Evolutionary conservation across 37 sponge, comb jelly and placozoan species (phyloP).

Genomic region (Agelas oroides): DNA sequence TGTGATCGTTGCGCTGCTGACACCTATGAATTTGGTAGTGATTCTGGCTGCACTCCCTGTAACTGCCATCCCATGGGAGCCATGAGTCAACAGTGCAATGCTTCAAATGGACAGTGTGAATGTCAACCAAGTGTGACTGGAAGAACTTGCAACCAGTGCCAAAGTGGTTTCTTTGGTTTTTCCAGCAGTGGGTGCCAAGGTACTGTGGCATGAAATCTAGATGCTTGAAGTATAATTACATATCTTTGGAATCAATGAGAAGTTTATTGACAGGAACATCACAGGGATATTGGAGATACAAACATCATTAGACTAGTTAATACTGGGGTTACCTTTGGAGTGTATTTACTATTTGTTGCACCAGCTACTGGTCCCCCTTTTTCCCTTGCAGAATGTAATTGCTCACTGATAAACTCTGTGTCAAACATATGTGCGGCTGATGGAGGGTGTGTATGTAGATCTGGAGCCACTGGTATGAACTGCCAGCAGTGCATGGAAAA

Average conservation of each 20-base stretch:
- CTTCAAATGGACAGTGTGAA: conserved; percentile 70
- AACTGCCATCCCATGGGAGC: conserved; percentile 80
- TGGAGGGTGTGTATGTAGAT: conserved; percentile 16
- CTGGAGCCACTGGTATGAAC: conserved; percentile 15
- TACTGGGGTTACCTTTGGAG: too few species aligned
- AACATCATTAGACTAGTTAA: too few species aligned
- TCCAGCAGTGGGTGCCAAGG: conserved; percentile 72
- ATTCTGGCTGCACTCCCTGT: conserved; percentile 77
- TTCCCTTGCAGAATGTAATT: conserved; percentile 5
- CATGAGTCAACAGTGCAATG: conserved; percentile 60
- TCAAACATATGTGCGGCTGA: conserved; percentile 7
- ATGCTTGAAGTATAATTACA: too few species aligned
- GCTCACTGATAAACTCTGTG: conserved; percentile 20
- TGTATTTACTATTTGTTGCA: too few species aligned
- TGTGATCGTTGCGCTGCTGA: conserved; percentile 79
- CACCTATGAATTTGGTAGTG: conserved; percentile 28
- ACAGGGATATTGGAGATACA: too few species aligned
- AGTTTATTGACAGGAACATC: too few species aligned
- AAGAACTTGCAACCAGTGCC: conserved; percentile 81
- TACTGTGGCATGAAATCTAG: not conserved
- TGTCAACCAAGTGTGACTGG: conserved; percentile 83
- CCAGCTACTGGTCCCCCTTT: too few species aligned
- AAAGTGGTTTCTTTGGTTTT: conserved; percentile 73
- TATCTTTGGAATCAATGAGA: not conserved
- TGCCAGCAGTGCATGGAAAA: conserved; percentile 33